Conservation (phyloP, 2,888 invertebrate genomes). For the Sesia apiformis region DNA sequence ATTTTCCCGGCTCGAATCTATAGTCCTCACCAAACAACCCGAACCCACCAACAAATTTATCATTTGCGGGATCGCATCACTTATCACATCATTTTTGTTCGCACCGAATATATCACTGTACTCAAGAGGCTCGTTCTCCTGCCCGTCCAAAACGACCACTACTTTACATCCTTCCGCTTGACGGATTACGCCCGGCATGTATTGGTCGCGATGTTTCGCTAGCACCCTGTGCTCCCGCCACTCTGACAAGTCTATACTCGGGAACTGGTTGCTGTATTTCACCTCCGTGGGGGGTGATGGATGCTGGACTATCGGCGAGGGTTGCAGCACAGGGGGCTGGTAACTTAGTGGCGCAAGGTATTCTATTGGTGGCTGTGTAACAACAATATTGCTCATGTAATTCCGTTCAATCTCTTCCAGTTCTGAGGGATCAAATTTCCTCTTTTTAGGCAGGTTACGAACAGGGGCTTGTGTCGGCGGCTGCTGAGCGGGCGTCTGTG, state of each 20-base stretch:
- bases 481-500: slow-evolving; percentile 41
- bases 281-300: slow-evolving; percentile 74
- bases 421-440: slow-evolving; percentile 88
- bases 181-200: slow-evolving; percentile 91
- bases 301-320: slow-evolving; percentile 53
- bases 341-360: slow-evolving; percentile 35
- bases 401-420: slow-evolving; percentile 79
- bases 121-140: slow-evolving; percentile 79
- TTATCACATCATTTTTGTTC: slow-evolving; percentile 90
- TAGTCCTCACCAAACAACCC: slow-evolving; percentile 85
- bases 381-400: slow-evolving; percentile 57
- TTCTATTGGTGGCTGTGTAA: slow-evolving; percentile 34
- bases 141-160: slow-evolving; percentile 87
- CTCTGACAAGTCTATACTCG: slow-evolving; percentile 89
- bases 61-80: slow-evolving; percentile 92
- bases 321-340: slow-evolving; percentile 43
- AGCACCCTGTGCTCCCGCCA: slow-evolving; percentile 95
- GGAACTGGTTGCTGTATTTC: slow-evolving; percentile 64
- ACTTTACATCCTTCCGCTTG: slow-evolving; percentile 81
- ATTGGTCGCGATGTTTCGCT: slow-evolving; percentile 87
- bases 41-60: slow-evolving; percentile 86
- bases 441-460: slow-evolving; percentile 93
- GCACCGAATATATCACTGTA: slow-evolving; percentile 86
- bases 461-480: slow-evolving; percentile 74
- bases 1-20: slow-evolving; percentile 71